phyloP scores from a whole-genome alignment of 2,113 vertebrate genomes.

The Speoplatyrhinus poulsoni region DNA sequence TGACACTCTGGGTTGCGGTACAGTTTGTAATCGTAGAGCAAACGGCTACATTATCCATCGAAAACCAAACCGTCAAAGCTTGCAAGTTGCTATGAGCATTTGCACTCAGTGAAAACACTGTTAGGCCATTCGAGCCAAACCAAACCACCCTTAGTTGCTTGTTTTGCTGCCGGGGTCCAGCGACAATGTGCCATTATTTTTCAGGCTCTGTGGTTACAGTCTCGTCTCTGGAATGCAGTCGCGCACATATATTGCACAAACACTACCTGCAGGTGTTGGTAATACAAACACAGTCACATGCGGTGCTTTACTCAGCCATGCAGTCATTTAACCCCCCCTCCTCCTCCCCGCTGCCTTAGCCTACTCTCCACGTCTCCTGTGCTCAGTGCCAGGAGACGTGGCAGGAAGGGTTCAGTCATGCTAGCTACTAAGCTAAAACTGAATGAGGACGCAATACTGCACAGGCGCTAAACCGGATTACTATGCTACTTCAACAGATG shows the following conservation, averaged over 20 bases:
- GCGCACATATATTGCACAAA: background rate
- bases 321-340: constrained; percentile 34
- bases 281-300: background rate
- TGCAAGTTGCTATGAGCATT: too few species aligned
- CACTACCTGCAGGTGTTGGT: background rate
- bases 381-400: constrained; percentile 51
- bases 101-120: too few species aligned
- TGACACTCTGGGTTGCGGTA: too few species aligned
- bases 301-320: constrained; percentile 26
- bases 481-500: constrained; percentile 51
- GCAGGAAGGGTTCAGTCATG: constrained; percentile 45
- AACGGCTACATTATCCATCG: too few species aligned
- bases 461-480: constrained; percentile 27
- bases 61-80: too few species aligned
- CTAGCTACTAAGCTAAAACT: constrained; percentile 14
- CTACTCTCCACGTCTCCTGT: constrained; percentile 25
- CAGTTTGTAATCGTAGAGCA: too few species aligned
- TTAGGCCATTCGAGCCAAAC: too few species aligned
- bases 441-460: constrained; percentile 22
- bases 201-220: too few species aligned
- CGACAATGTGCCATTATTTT: too few species aligned
- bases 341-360: constrained; percentile 10
- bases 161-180: too few species aligned
- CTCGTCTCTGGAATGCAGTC: background rate
- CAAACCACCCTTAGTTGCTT: too few species aligned